A percentile compares a stretch with the other conserved stretches of the same genome.
Conservation (phyloP, 1,140 invertebrate genomes). For the Drosophila paulistorum region DNA sequence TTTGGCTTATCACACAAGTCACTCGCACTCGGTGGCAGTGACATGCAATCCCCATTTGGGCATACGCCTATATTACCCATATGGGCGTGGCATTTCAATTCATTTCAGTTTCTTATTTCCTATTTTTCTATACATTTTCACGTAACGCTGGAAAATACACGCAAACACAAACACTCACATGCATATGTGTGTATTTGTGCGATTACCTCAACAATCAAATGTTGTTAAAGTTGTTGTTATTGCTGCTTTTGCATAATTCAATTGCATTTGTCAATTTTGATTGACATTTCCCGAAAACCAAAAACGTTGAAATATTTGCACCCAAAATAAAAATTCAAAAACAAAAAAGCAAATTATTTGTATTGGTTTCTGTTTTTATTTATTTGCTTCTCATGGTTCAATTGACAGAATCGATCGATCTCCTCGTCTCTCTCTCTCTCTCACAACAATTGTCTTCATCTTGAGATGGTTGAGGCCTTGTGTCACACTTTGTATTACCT, state of each 20-base stretch:
- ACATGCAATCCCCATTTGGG: slow-evolving; percentile 42
- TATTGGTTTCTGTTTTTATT: not conserved
- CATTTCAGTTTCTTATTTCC: not conserved
- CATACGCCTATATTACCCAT: slow-evolving; percentile 28
- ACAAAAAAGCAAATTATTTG: slow-evolving; percentile 11
- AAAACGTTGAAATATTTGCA: slow-evolving; percentile 2
- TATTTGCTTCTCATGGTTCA: slow-evolving; percentile 1
- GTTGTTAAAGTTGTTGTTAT: not conserved
- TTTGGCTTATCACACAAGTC: slow-evolving; percentile 54
- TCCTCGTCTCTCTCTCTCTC: not conserved
- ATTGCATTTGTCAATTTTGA: slow-evolving; percentile 47
- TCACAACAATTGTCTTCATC: slow-evolving; percentile 9
- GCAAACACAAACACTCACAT: slow-evolving; percentile 40
- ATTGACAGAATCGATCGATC: not conserved
- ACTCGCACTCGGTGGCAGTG: slow-evolving; percentile 13
- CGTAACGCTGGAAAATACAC: slow-evolving; percentile 55
- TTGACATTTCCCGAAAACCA: slow-evolving; percentile 31
- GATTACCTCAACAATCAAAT: slow-evolving; percentile 40
- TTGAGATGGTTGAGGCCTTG: slow-evolving; percentile 29
- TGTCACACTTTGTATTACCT: not conserved
- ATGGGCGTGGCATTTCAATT: slow-evolving; percentile 51
- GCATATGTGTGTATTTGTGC: not conserved
- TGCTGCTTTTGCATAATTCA: slow-evolving; percentile 32
- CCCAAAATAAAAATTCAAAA: not conserved
- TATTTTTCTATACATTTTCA: slow-evolving; percentile 18